These are phyloP conservation scores for Taeniopygia guttata DNA, from an alignment of 2,797 vertebrate genomes.

Conservation along the genomic window DNA sequence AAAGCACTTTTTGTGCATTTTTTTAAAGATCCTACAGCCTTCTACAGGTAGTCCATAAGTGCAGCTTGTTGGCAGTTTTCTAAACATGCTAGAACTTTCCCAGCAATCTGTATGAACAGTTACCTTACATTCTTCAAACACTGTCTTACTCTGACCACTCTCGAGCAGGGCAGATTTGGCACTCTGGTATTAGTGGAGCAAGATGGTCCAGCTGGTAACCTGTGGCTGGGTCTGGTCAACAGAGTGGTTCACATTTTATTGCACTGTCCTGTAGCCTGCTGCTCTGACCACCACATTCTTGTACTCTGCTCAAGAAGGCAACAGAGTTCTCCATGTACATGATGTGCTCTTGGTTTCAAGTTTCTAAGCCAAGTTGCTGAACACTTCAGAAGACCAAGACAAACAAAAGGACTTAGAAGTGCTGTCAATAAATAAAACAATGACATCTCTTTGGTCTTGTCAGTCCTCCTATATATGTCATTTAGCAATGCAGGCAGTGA, in stretches of 20 bases:
- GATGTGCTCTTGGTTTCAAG: not conserved
- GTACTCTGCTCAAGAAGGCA: not conserved
- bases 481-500: not conserved
- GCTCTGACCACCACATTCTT: not conserved
- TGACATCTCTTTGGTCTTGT: not conserved
- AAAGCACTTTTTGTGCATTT: not conserved
- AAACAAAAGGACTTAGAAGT: not conserved
- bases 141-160: not conserved
- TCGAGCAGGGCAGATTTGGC: not conserved
- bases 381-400: not conserved
- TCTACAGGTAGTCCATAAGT: not conserved
- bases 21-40: not conserved
- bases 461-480: not conserved
- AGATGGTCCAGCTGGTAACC: not conserved
- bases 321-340: rapidly evolving
- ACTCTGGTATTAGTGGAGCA: not conserved
- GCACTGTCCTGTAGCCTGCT: not conserved
- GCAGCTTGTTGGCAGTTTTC: not conserved
- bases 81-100: not conserved
- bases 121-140: not conserved
- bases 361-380: not conserved
- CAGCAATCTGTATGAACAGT: not conserved
- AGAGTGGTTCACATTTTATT: not conserved
- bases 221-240: not conserved
- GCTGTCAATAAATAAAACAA: not conserved